Base-by-base conservation (phyloP, 92 coral and sea anemone species). In the Siderastrea siderea region DNA sequence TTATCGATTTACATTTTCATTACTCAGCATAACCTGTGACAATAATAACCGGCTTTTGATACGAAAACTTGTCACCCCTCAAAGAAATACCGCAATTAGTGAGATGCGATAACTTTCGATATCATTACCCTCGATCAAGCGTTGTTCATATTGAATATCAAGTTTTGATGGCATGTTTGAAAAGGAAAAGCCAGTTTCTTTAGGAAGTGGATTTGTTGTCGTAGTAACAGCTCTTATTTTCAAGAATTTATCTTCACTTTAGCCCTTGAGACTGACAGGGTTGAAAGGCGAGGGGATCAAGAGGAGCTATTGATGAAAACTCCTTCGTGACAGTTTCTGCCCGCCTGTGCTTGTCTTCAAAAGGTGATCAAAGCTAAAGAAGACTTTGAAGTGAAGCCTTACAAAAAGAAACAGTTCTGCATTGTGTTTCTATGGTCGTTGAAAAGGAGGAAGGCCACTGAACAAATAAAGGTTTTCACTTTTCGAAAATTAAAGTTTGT, bases 401-500 rank as follows among this genome's bases (percentile, higher is more conserved):
- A 82, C 86, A 82, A 84, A 82, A 84, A 61, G 79, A 84, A 73
- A 16, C 80, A 84, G 60, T 84, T 26, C 16, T 19, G 43, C 61
- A 73, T 84, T 84, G 87, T 84, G 51, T 63, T 84, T 73, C 63
- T 74, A 76, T 71, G 26, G 17, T 44, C 46, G 7, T 62, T 84
- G 60, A 45, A 84, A 84, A 74, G 60, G 52, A 60, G 6, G 61
- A 60, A 12, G 80, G 61, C 71, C 68, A 48, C 87, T 84, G 87
- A 84, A 60, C 62, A 84, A 84, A 84, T 74, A 84, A 62, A 12
- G 16, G 3, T 14, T 82, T 70, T n/a, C 59, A 58, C 78, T 54
- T 82, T 82, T 70, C 68, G 47, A 71, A 81, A 81, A 69, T 70
- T 82, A 82, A 82, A 82, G 86, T 82, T 82, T 70, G 76, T 69